These are phyloP conservation scores for Bradypus variegatus DNA, from an alignment of 2,797 vertebrate genomes.

Conservation along the genomic window DNA sequence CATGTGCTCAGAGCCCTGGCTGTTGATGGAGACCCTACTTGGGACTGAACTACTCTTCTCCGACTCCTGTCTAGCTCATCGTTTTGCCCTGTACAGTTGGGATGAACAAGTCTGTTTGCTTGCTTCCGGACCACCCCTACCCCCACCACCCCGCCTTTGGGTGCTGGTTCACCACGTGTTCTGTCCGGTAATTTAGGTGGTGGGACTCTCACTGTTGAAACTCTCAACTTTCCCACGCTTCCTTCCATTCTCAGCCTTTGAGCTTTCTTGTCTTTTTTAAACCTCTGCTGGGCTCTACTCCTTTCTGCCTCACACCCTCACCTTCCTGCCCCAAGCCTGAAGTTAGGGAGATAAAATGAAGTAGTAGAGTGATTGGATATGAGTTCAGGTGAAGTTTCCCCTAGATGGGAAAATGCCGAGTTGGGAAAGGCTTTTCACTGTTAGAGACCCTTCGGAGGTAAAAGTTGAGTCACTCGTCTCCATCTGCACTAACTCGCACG, in stretches of 20 bases:
- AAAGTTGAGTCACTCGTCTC: constrained; percentile 16
- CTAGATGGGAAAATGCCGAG: not conserved
- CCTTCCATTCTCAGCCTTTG: not conserved
- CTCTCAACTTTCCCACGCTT: not conserved
- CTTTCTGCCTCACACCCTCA: not conserved
- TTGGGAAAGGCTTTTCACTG: constrained; percentile 5
- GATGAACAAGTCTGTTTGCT: not conserved
- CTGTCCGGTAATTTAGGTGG: not conserved
- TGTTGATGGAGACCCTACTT: not conserved
- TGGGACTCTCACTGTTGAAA: not conserved
- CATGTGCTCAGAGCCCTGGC: not conserved
- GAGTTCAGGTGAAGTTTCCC: not conserved
- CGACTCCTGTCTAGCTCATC: not conserved
- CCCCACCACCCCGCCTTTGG: not conserved
- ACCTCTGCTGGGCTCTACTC: not conserved
- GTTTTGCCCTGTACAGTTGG: not conserved
- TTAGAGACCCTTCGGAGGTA: not conserved
- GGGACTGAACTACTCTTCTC: rapidly evolving
- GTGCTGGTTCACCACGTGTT: constrained; percentile 52
- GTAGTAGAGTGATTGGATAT: not conserved
- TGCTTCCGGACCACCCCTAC: not conserved
- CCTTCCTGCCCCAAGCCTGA: not conserved
- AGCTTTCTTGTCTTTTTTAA: not conserved
- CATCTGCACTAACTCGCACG: constrained; percentile 24
- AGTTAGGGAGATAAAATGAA: not conserved